These are phyloP conservation scores for Punctoribates punctum DNA, from an alignment of 2,888 invertebrate genomes.

Conservation along the genomic window DNA sequence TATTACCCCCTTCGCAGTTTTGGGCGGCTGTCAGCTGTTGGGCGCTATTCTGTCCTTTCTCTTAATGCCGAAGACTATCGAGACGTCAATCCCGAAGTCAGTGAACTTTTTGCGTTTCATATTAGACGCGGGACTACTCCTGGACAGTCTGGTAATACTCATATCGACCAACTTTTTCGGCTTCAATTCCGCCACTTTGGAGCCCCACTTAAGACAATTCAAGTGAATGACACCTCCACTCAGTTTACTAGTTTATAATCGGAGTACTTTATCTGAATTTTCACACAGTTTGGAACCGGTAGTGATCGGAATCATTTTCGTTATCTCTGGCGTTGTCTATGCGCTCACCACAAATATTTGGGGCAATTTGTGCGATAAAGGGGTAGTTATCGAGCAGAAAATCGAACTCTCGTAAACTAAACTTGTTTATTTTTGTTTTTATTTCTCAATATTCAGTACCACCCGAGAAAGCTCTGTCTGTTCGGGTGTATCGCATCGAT, in stretches of 20 bases:
- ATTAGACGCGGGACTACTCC: slow-evolving; percentile 39
- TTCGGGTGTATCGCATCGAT: slow-evolving; percentile 53
- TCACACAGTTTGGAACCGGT: slow-evolving; percentile 61
- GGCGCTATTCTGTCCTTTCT: slow-evolving; percentile 70
- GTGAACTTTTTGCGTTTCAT: slow-evolving; percentile 40
- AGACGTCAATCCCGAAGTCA: background rate
- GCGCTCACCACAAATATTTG: slow-evolving; percentile 72
- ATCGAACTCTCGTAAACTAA: background rate
- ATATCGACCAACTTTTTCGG: slow-evolving; percentile 59
- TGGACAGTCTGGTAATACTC: slow-evolving; percentile 46
- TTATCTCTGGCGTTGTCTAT: slow-evolving; percentile 76
- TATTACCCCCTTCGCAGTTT: slow-evolving; percentile 72
- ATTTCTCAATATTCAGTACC: slow-evolving; percentile 29
- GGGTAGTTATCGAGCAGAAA: slow-evolving; percentile 41
- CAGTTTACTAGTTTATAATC: slow-evolving; percentile 35
- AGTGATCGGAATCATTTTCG: slow-evolving; percentile 72
- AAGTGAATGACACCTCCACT: slow-evolving; percentile 52
- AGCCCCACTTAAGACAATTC: slow-evolving; percentile 71
- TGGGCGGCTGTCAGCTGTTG: slow-evolving; percentile 70
- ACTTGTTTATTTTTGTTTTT: background rate
- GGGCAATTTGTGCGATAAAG: slow-evolving; percentile 75
- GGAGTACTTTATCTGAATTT: slow-evolving; percentile 16
- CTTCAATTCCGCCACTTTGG: slow-evolving; percentile 81
- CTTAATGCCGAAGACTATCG: slow-evolving; percentile 61
- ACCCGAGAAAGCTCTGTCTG: slow-evolving; percentile 48